Evolutionary conservation across 2,113 vertebrate species (phyloP), one percentile per base, ranked within the genome.

Genomic region (Lophura nycthemera): DNA sequence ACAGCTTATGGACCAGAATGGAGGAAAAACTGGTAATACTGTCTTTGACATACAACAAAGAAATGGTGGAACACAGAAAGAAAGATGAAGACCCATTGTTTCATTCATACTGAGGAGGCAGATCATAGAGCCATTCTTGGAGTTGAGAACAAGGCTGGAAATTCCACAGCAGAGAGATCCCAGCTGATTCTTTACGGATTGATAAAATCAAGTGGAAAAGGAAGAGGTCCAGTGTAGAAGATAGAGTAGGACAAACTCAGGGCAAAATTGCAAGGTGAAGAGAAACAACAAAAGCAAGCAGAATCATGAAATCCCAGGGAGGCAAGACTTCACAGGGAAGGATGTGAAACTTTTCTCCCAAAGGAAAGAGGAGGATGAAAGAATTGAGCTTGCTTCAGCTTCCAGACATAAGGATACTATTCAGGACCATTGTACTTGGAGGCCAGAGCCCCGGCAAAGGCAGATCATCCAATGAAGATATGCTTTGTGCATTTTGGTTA

Each of bases 331-430:
- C 21, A 38, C 0, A 0, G 4, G 60, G 20, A 60, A 45, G 15
- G 66, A 54, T 6, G 29, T 24, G 36, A 40, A 1, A 1, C 7
- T 47, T 83, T 83, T 42, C 25, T 83, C 30, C 54, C 40, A 52
- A 30, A 66, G 72, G 8, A 10, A 36, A 59, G 27, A 82, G 8
- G 36, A 73, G 22, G 67, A 22, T 27, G 11, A 27, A 54, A 83
- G 25, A 38, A 24, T 8, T 32, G 4, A 11, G 0, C 22, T 88
- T 73, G 8, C 15, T 4, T 20, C 5, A 3, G 2, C 12, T 2
- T 50, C 13, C 48, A 74, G 8, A 50, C 4, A n/a, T 2, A 40
- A 84, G 43, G 20, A 8, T 48, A 48, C 15, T 24, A 12, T 48
- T 76, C 63, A 59, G 13, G 30, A 50, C 20, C 50, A 59, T 11